Percentiles rank a stretch among this genome's conserved stretches.
Conservation (phyloP, 1,140 invertebrate species). For the Lineus longissimus region DNA sequence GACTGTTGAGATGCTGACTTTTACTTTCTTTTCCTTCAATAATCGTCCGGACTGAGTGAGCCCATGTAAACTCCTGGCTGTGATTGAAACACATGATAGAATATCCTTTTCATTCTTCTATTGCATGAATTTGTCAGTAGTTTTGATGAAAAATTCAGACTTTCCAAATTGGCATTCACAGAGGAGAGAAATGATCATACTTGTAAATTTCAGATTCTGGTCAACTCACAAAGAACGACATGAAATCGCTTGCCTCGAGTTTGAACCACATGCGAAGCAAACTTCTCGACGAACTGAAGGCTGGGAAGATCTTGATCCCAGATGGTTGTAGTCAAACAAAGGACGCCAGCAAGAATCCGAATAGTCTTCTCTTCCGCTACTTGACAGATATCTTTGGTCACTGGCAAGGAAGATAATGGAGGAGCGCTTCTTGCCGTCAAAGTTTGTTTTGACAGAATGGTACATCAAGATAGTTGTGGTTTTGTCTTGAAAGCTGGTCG, state of each 20-base stretch:
- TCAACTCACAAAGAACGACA: not conserved
- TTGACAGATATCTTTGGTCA: not conserved
- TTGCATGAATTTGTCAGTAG: too few relatives aligned
- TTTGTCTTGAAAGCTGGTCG: too few relatives aligned
- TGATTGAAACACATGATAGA: too few relatives aligned
- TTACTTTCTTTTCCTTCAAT: too few relatives aligned
- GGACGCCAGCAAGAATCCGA: conserved; percentile 4
- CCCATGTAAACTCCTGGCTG: too few relatives aligned
- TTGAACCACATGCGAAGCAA: not conserved
- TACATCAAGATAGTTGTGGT: too few relatives aligned
- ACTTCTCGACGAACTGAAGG: conserved; percentile 7
- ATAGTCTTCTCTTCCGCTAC: not conserved
- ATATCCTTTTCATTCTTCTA: too few relatives aligned
- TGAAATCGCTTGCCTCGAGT: conserved; percentile 1
- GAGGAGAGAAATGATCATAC: not conserved
- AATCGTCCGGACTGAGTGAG: too few relatives aligned
- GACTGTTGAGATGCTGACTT: not conserved
- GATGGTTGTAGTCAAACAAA: not conserved
- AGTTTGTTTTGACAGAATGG: too few relatives aligned
- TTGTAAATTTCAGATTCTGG: not conserved
- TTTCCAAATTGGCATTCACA: conserved; percentile 10
- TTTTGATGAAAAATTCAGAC: conserved; percentile 2
- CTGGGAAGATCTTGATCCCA: not conserved
- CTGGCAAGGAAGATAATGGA: not conserved
- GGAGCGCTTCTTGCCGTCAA: too few relatives aligned